Evolutionary conservation across 2,113 vertebrate genomes (phyloP), one percentile per base, ranked within the genome.

Genomic region (Elachura formosa): DNA sequence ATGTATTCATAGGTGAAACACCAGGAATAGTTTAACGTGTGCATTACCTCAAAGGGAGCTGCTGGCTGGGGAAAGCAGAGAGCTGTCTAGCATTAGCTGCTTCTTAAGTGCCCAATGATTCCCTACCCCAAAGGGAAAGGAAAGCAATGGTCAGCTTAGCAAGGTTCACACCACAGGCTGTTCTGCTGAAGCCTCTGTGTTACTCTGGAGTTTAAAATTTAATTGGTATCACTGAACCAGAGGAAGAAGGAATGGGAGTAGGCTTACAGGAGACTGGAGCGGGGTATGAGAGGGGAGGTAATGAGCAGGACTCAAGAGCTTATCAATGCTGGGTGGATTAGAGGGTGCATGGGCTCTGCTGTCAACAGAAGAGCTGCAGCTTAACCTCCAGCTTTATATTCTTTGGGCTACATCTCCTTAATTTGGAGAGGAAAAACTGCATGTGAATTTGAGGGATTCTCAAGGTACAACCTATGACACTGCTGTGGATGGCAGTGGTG

Each of bases 31-130:
- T 3, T 87, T 45, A 46, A 18, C 9, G 2, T 4, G 8, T 1
- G 5, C 7, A 1, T 25, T 29, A 4, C 34, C 34, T 67, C 1
- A 1, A 54, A 62, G 33, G 45, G 40, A 45, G 46, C 6, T 1
- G 0, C 13, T 11, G 20, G 6, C 14, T 11, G 0, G 0, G 29
- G 33, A 38, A 45, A 19, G 43, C 16, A 6, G 43, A 86, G 40
- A 52, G 41, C 74, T 85, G 69, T 72, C 40, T 36, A 24, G 48
- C 25, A 6, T 8, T 11, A 51, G 64, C 29, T 11, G 21, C 61
- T 73, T 14, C 45, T 17, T 0, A 5, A 51, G 33, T 4, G 2
- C 16, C 46, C 26, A 41, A 8, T 4, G 25, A 33, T 63, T 12
- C 7, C 9, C 36, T 64, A 40, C 29, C 5, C 7, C 18, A 5